A percentile compares a stretch with the other conserved stretches of the same genome.
Conservation (phyloP, 2,888 invertebrate genomes). For the Antheraea yamamai region DNA sequence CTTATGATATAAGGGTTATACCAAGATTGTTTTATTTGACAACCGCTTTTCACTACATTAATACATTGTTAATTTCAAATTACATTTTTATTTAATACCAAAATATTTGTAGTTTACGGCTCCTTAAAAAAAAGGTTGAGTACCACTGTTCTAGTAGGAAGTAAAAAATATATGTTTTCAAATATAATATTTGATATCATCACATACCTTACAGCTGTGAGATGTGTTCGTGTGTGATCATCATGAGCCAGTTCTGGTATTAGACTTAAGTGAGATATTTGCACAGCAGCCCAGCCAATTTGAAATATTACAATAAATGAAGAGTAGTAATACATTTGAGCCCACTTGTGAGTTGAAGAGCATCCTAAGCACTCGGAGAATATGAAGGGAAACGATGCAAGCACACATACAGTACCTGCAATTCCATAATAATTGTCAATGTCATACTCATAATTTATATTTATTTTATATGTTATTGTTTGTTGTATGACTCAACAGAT, state of each 20-base stretch:
- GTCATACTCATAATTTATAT: not conserved
- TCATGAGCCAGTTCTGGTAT: slow-evolving; percentile 91
- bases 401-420: slow-evolving; percentile 88
- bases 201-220: slow-evolving; percentile 87
- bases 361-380: slow-evolving; percentile 90
- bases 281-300: slow-evolving; percentile 96
- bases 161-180: too few species aligned
- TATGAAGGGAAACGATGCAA: slow-evolving; percentile 92
- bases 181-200: slow-evolving; percentile 21
- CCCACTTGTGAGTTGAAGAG: slow-evolving; percentile 83
- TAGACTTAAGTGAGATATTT: slow-evolving; percentile 94
- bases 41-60: too few species aligned
- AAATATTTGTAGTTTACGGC: too few species aligned
- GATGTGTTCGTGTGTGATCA: slow-evolving; percentile 87
- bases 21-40: too few species aligned
- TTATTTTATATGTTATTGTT: not conserved
- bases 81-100: too few species aligned
- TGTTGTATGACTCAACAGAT: too few species aligned
- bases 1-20: too few species aligned
- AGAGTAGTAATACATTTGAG: slow-evolving; percentile 88
- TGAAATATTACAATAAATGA: slow-evolving; percentile 92
- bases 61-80: too few species aligned
- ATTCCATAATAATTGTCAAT: slow-evolving; percentile 35
- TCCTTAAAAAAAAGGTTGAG: too few species aligned
- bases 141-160: too few species aligned